Conservation (phyloP, 2,797 vertebrate genomes). For the Urophycis tenuis region DNA sequence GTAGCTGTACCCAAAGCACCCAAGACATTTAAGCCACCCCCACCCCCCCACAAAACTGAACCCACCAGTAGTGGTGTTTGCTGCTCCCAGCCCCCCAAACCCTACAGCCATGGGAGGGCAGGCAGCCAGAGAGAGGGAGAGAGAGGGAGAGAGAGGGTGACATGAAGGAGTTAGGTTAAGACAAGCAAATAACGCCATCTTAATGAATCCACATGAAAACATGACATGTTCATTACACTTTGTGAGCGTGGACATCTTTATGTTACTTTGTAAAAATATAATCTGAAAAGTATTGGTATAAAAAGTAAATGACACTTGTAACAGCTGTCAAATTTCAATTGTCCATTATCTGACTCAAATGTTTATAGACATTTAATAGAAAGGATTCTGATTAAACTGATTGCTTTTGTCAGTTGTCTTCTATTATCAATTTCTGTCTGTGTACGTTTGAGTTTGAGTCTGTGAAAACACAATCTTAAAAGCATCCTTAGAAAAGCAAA, state of each 20-base stretch:
- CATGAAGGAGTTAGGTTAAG: slow-evolving; percentile 63
- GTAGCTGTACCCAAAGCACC: slow-evolving; percentile 90
- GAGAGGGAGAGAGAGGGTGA: slow-evolving; percentile 70
- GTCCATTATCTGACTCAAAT: neutral
- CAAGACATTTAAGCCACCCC: slow-evolving; percentile 93
- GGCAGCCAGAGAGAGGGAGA: slow-evolving; percentile 75
- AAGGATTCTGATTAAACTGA: no score
- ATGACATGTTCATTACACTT: neutral
- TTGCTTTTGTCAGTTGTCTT: no score
- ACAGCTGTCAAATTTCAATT: neutral
- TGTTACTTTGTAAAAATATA: neutral
- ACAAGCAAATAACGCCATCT: slow-evolving; percentile 6
- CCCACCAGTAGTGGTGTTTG: slow-evolving; percentile 86
- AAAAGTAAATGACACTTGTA: neutral
- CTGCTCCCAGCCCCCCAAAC: slow-evolving; percentile 96
- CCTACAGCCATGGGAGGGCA: slow-evolving; percentile 82
- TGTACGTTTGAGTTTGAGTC: neutral
- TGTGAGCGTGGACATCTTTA: neutral
- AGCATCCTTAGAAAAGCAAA: neutral
- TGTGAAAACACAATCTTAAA: neutral
- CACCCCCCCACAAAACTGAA: slow-evolving; percentile 95
- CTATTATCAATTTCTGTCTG: neutral
- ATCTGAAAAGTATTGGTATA: neutral
- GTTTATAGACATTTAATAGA: no score
- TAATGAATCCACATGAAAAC: neutral